Evolutionary conservation across 2,797 vertebrate genomes (phyloP), one percentile per base, ranked within the genome.

Genomic region (Knipowitschia caucasica): DNA sequence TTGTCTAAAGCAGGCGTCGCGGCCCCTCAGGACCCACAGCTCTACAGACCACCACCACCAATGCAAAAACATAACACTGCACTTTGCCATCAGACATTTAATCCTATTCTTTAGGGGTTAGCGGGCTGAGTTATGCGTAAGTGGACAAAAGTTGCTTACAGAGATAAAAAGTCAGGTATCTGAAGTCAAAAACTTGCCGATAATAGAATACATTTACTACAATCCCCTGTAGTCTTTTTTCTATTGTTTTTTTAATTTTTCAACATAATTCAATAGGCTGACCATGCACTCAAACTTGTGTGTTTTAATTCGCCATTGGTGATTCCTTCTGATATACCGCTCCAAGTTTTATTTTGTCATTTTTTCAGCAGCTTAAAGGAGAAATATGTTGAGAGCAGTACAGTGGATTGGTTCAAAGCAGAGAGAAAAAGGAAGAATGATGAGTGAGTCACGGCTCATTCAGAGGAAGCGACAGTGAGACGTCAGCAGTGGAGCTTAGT

Each of bases 61-160:
- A 60, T 34, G 51, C 64, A 50, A 45, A 75, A 64, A 81, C 61
- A 73, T 59, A 68, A 45, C 54, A 15, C 38, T 70, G 63, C 73
- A 69, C 64, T 83, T 84, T 73, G 58, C 51, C 64, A 60, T 77
- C 56, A 73, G 56, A 71, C 70, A 71, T 71, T 82, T 39, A 53
- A 60, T 79, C 71, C 56, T 58, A 80, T 69, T 82, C 70, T 61
- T 20, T 40, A 43, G 29, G 33, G 23, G 25, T 59, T 64, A 66
- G 62, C 35, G 62, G 60, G 62, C 59, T 34, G 68, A 69, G 69
- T 68, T 47, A 66, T 51, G 36, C 11, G 23, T 62, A 75, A 78
- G 69, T 66, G 46, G 29, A 39, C 50, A 46, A 35, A 67, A 65
- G 49, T 47, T 67, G 56, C 66, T 65, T 50, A 52, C 59, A 45